Conservation (phyloP, 2,888 invertebrate species). For the Drymonia ruficornis region DNA sequence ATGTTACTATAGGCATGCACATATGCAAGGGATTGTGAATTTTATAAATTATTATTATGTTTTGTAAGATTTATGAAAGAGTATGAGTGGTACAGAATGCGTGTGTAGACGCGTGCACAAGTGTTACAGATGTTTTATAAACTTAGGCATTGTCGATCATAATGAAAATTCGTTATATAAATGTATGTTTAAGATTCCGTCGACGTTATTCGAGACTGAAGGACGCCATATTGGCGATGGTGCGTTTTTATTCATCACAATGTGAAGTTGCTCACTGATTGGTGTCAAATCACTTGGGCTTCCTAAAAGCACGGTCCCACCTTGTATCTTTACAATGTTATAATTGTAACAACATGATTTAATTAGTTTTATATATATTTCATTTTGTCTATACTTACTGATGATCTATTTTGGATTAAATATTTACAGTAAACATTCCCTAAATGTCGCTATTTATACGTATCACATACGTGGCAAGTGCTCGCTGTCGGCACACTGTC, state of each 20-base stretch:
- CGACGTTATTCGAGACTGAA: constrained; percentile 67
- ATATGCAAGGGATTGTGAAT: constrained; percentile 83
- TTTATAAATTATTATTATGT: constrained; percentile 81
- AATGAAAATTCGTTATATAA: constrained; percentile 67
- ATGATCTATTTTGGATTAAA: too few species aligned
- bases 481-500: too few species aligned
- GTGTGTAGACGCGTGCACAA: constrained; percentile 57
- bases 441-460: too few species aligned
- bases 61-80: constrained; percentile 75
- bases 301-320: too few species aligned
- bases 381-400: too few species aligned
- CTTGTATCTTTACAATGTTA: too few species aligned
- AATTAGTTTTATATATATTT: too few species aligned
- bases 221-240: constrained; percentile 81
- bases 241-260: constrained; percentile 70
- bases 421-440: too few species aligned
- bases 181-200: constrained; percentile 74
- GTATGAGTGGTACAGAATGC: constrained; percentile 56
- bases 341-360: too few species aligned
- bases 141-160: constrained; percentile 74
- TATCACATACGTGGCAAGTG: too few species aligned
- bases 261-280: constrained; percentile 12
- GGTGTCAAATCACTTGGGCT: too few species aligned
- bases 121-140: constrained; percentile 72
- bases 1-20: constrained; percentile 84